Percentiles rank a stretch among this genome's conserved stretches.
Evolutionary conservation across 2,797 vertebrate genomes (phyloP).

Genomic region (Gymnopithys bicolor): DNA sequence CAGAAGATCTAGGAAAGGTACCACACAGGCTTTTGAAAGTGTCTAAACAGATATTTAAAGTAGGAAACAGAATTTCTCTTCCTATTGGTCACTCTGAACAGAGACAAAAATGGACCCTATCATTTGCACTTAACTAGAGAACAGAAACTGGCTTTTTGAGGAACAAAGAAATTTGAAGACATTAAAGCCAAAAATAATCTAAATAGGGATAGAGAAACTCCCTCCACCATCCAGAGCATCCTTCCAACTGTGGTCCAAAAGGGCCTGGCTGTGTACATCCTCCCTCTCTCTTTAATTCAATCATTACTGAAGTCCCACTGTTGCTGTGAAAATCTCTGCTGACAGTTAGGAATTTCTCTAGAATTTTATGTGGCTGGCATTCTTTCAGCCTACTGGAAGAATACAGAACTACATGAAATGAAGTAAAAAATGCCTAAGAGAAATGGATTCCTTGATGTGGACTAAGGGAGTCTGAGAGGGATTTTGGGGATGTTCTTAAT

Average conservation of each 20-base stretch:
- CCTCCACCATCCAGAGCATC: background rate
- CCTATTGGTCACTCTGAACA: background rate
- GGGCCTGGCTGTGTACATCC: background rate
- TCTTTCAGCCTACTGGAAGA: background rate
- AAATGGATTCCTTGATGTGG: background rate
- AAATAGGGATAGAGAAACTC: background rate
- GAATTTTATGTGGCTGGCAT: background rate
- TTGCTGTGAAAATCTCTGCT: background rate
- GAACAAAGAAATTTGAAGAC: background rate
- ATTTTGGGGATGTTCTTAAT: background rate
- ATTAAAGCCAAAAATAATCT: background rate
- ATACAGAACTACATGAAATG: background rate
- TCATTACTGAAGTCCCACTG: background rate
- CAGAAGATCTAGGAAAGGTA: background rate
- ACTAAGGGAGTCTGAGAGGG: background rate
- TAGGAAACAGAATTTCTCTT: background rate
- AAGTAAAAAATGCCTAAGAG: background rate
- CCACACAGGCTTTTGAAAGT: background rate
- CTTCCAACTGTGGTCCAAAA: background rate
- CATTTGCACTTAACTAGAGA: background rate
- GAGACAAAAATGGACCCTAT: background rate
- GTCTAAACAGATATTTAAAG: background rate
- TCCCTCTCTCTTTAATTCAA: background rate
- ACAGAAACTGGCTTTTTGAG: background rate
- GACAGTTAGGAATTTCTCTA: background rate